Percentiles rank a stretch among this genome's conserved stretches.
Conservation (phyloP, 2,797 vertebrate genomes). For the Champsocephalus esox region DNA sequence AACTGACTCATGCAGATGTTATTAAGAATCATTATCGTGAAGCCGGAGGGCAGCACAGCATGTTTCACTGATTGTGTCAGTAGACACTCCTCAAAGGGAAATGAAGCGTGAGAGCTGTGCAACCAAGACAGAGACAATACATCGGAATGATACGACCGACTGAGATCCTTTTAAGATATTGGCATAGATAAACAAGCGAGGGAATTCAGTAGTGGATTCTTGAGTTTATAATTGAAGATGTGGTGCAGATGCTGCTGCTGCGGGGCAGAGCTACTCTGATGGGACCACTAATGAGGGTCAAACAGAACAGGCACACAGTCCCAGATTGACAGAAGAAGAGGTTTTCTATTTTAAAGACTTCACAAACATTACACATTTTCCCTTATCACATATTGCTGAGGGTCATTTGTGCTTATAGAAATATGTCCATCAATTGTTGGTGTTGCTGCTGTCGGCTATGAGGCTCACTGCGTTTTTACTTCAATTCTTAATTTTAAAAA, state of each 20-base stretch:
- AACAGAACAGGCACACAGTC: slow-evolving; percentile 24
- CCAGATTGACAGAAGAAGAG: slow-evolving; percentile 22
- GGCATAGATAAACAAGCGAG: background rate
- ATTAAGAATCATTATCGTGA: slow-evolving; percentile 40
- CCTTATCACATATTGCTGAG: background rate
- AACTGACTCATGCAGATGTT: slow-evolving; percentile 25
- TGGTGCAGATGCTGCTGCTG: slow-evolving; percentile 16
- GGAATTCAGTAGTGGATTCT: background rate
- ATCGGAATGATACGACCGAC: slow-evolving; percentile 26
- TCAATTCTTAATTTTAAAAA: no score
- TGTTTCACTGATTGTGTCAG: slow-evolving; percentile 48
- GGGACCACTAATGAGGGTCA: slow-evolving; percentile 13
- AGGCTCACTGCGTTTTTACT: background rate
- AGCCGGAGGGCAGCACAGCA: slow-evolving; percentile 23
- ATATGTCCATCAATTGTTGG: no score
- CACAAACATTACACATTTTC: background rate
- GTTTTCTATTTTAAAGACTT: slow-evolving; percentile 26
- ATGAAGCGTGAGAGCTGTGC: slow-evolving; percentile 39
- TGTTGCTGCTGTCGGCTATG: no score
- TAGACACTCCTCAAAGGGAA: slow-evolving; percentile 15
- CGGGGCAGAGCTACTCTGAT: slow-evolving; percentile 7
- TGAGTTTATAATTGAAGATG: slow-evolving; percentile 14
- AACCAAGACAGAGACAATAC: slow-evolving; percentile 16
- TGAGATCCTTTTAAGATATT: slow-evolving; percentile 10
- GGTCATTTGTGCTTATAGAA: no score